These are phyloP conservation scores for Coecobrya sp. DNA, from an alignment of 2,888 invertebrate genomes.

Conservation along the genomic window DNA sequence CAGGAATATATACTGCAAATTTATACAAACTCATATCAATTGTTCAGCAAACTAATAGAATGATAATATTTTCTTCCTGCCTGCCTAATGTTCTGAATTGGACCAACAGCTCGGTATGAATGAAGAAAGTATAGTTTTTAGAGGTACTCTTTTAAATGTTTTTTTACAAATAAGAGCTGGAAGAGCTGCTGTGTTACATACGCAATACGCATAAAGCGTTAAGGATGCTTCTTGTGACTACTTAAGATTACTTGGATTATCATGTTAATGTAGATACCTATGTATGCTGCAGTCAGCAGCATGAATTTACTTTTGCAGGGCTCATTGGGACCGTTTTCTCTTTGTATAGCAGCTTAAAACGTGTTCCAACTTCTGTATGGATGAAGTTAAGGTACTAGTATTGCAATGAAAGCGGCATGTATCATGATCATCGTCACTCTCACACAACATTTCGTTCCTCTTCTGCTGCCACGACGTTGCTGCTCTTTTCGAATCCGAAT, in stretches of 20 bases:
- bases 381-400: background rate
- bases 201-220: background rate
- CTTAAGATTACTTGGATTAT: background rate
- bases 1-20: too few species aligned
- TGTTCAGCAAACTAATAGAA: too few species aligned
- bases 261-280: background rate
- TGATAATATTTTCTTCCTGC: too few species aligned
- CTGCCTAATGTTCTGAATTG: too few species aligned
- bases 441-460: constrained; percentile 5
- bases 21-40: too few species aligned
- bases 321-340: constrained; percentile 49
- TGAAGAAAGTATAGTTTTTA: too few species aligned
- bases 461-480: constrained; percentile 1
- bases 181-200: background rate
- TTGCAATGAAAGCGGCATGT: constrained; percentile 3
- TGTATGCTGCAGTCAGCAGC: background rate
- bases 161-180: constrained; percentile 2
- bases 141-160: background rate
- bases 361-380: background rate
- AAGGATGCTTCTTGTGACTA: too few species aligned
- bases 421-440: background rate
- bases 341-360: background rate
- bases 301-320: background rate
- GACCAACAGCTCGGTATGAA: too few species aligned
- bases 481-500: background rate